These are phyloP conservation scores for Blomia tropicalis DNA, from an alignment of 2,888 invertebrate species.

Conservation along the genomic window DNA sequence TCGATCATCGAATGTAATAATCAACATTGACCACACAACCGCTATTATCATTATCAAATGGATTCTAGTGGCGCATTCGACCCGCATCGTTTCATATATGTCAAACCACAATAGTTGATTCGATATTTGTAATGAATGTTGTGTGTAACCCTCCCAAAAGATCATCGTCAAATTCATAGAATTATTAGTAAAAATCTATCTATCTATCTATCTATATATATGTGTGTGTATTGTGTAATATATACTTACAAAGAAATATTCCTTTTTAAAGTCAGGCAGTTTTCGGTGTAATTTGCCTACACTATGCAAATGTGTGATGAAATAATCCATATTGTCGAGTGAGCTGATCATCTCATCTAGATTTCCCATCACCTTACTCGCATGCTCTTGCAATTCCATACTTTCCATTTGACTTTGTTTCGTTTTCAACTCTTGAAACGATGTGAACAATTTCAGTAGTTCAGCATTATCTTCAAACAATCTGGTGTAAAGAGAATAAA, in stretches of 20 bases:
- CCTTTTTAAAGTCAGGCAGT: constrained; percentile 67
- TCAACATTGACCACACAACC: too few species aligned
- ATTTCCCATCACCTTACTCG: constrained; percentile 71
- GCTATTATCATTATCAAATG: too few species aligned
- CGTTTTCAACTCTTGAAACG: constrained; percentile 35
- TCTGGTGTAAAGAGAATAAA: constrained; percentile 40
- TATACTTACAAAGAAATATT: constrained; percentile 63
- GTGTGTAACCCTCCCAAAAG: too few species aligned
- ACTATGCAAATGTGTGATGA: constrained; percentile 62
- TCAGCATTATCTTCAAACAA: constrained; percentile 71
- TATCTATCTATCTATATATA: too few species aligned
- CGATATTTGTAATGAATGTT: too few species aligned
- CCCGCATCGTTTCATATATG: too few species aligned
- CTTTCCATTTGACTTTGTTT: constrained; percentile 41
- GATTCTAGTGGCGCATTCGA: too few species aligned
- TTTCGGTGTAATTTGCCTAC: constrained; percentile 65
- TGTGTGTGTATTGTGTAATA: too few species aligned
- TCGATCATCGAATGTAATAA: too few species aligned
- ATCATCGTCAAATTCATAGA: too few species aligned
- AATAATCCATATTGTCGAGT: constrained; percentile 65
- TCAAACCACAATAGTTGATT: too few species aligned
- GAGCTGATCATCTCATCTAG: constrained; percentile 73
- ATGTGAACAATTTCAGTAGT: constrained; percentile 58
- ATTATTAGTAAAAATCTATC: too few species aligned
- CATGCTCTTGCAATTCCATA: constrained; percentile 67